Base-by-base conservation (phyloP, 2,888 invertebrate species). In the Phania funesta region DNA sequence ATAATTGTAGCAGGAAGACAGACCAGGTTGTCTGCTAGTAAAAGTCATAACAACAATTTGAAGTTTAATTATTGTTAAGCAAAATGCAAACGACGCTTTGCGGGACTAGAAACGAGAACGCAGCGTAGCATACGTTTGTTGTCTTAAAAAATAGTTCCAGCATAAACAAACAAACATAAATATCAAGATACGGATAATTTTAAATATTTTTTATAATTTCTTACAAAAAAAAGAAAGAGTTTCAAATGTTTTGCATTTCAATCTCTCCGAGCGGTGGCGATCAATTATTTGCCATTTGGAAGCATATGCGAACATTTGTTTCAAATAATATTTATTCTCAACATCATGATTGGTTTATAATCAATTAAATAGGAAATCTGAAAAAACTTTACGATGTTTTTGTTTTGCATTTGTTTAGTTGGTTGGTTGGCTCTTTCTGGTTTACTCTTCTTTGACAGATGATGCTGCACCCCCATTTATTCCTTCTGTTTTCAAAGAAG, bases 301-400 rank as follows among this genome's bases (percentile, higher is more conserved):
- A 11, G 32, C 78, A 79, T 77, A 73, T 77, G 81, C 48, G 41
- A 38, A 77, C 81, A 81, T 82, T 82, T 82, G 82, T 60, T 78
- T 70, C 50, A 26, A 56, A 70, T 41, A 82, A 54, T 54, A 73
- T 77, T 82, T 78, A 70, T 78, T 68, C 56, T 56, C 29, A 68
- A 50, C 62, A 60, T 38, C 22, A 56, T 54, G 48, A 67, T 75
- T 75, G 75, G 76, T 68, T 71, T 35, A 46, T 50, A 50, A 56
- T 62, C 54, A 77, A 80, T 73, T 73, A 56, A 67, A 64, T 70
- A 82, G 13, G 54, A 32, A 70, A 13, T 1, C 7, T 8, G 0
- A 46, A 16, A 18, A 18, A 46, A 11, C n/a, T n/a, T n/a, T n/a
- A n/a, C 7, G 11, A 22, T 3, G 9, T 20, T 46, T 41, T 7